Conservation (phyloP, 2,113 vertebrate genomes). For the Megaleporinus macrocephalus region DNA sequence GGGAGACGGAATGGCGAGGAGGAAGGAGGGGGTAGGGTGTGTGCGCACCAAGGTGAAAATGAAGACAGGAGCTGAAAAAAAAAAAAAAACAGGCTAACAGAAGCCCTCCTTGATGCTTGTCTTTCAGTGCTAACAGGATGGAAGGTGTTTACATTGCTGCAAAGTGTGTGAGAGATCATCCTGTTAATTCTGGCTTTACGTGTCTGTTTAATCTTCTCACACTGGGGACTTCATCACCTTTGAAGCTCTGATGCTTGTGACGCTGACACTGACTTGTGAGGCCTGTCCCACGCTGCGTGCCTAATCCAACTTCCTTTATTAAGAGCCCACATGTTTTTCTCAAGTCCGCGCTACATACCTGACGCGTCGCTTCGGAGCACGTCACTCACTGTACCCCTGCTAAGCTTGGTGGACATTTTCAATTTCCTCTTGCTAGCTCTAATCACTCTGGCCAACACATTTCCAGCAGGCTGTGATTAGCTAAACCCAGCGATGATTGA, state of each 20-base stretch:
- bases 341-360: conserved; percentile 7
- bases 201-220: background rate
- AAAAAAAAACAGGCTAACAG: background rate
- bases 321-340: conserved; percentile 15
- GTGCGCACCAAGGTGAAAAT: background rate
- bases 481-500: conserved; percentile 52
- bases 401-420: conserved; percentile 44
- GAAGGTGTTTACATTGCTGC: conserved; percentile 21
- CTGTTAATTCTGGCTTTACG: background rate
- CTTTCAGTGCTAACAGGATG: conserved; percentile 10
- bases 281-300: background rate
- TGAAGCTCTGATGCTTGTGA: background rate
- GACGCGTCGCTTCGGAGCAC: conserved; percentile 20
- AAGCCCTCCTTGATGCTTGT: background rate
- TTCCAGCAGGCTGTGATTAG: conserved; percentile 50
- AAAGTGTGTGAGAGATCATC: background rate
- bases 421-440: conserved; percentile 50
- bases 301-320: conserved; percentile 12
- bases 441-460: conserved; percentile 45
- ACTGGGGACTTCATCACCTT: background rate
- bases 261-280: background rate
- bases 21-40: too few species aligned
- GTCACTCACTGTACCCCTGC: conserved; percentile 46
- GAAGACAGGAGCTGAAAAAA: background rate
- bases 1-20: conserved; percentile 44